A percentile compares a stretch with the other conserved stretches of the same genome.
phyloP scores from a whole-genome alignment of 2,797 vertebrate genomes.

The Limnodromus scolopaceus region DNA sequence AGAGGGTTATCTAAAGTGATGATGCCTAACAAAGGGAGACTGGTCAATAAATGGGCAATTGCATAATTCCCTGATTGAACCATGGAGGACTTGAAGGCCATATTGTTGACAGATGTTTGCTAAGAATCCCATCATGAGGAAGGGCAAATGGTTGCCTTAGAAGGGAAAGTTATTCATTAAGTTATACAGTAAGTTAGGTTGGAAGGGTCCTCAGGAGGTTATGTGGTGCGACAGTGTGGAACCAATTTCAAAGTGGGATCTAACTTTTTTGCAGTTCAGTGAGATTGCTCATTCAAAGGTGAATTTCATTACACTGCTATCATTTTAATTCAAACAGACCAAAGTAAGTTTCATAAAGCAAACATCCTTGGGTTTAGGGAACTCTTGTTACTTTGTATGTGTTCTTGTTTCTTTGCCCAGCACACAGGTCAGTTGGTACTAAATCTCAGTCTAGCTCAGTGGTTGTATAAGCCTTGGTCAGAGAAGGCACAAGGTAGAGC shows the following conservation, averaged over 20 bases:
- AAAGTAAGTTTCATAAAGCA: background rate
- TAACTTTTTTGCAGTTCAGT: background rate
- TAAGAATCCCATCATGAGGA: background rate
- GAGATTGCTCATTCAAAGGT: background rate
- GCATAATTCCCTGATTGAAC: background rate
- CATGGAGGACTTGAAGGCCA: background rate
- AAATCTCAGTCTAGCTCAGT: background rate
- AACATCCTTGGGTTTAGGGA: background rate
- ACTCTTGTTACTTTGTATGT: background rate
- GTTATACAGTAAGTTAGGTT: background rate
- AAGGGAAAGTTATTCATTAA: background rate
- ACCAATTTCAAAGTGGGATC: background rate
- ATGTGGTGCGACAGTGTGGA: background rate
- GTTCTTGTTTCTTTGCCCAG: background rate
- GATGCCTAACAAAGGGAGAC: background rate
- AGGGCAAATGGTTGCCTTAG: background rate
- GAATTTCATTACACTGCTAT: background rate
- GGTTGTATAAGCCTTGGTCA: fast-evolving
- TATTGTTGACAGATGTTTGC: background rate
- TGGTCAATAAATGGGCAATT: background rate
- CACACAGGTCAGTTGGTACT: background rate
- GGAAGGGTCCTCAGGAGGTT: background rate
- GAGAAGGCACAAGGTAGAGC: background rate
- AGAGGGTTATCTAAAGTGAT: background rate
- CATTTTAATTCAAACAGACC: background rate